Percentiles rank a stretch among this genome's conserved stretches.
Evolutionary conservation across 2,888 invertebrate genomes (phyloP).

Genomic region (Hesperia comma): DNA sequence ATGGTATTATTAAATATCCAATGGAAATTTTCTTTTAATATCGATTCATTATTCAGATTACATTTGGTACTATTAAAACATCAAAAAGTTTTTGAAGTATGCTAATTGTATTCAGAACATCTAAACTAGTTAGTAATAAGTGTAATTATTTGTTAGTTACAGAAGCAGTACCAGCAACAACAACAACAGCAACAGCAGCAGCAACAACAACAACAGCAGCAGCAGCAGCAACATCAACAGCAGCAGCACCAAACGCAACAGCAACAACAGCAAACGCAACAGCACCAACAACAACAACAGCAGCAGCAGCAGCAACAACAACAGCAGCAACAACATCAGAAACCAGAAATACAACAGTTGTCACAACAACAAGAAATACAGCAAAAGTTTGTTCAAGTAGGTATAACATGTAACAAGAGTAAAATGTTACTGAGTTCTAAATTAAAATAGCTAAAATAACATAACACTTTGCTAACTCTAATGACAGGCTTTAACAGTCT

Average conservation of each 20-base stretch:
- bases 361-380: slow-evolving; percentile 79
- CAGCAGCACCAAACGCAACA: slow-evolving; percentile 65
- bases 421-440: too few relatives aligned
- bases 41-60: too few relatives aligned
- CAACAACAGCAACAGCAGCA: slow-evolving; percentile 50
- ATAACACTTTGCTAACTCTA: too few relatives aligned
- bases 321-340: slow-evolving; percentile 63
- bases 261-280: slow-evolving; percentile 65
- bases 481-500: too few relatives aligned
- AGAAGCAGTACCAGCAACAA: slow-evolving; percentile 62
- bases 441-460: too few relatives aligned
- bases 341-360: slow-evolving; percentile 71
- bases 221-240: slow-evolving; percentile 65
- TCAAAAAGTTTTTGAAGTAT: too few relatives aligned
- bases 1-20: too few relatives aligned
- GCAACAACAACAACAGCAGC: slow-evolving; percentile 51
- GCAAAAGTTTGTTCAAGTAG: slow-evolving; percentile 76
- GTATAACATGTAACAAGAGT: too few relatives aligned
- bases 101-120: too few relatives aligned
- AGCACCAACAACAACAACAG: slow-evolving; percentile 73
- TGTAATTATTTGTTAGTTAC: slow-evolving; percentile 59
- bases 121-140: background rate
- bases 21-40: too few relatives aligned
- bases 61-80: too few relatives aligned
- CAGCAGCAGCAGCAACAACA: slow-evolving; percentile 60